Conservation (phyloP, 2,113 vertebrate genomes). For the Cyanistes caeruleus region DNA sequence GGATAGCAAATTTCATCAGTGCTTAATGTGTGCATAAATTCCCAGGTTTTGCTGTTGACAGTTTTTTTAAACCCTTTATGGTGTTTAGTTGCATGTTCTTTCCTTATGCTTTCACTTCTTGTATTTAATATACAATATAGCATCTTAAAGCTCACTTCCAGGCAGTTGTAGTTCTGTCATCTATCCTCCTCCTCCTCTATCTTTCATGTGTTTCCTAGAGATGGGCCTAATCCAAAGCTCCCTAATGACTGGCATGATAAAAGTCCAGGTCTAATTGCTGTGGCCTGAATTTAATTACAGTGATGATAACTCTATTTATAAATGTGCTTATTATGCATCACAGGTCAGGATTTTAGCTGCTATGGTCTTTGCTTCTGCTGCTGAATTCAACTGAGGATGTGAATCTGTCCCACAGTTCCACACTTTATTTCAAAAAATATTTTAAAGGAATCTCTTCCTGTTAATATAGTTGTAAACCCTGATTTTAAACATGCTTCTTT, state of each 20-base stretch:
- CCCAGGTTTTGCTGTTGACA: not conserved
- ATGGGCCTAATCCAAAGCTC: not conserved
- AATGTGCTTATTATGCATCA: not conserved
- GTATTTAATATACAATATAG: not conserved
- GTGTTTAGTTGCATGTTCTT: not conserved
- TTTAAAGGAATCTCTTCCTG: not conserved
- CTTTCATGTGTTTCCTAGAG: not conserved
- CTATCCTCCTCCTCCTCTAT: not conserved
- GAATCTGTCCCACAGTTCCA: not conserved
- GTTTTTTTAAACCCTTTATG: not conserved
- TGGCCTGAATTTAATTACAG: not conserved
- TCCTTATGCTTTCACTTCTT: not conserved
- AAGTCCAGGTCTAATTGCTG: not conserved
- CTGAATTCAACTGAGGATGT: not conserved
- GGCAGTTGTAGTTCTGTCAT: not conserved
- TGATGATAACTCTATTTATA: not conserved
- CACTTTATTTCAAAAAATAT: not conserved
- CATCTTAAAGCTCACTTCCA: not conserved
- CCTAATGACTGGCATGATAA: not conserved
- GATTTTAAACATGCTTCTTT: not conserved
- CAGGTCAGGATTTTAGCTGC: not conserved
- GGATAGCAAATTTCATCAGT: slow-evolving; percentile 50
- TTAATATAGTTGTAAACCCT: not conserved
- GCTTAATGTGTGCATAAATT: slow-evolving; percentile 35
- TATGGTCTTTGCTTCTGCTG: not conserved